Evolutionary conservation across 2,797 vertebrate species (phyloP), one percentile per base, ranked within the genome.

Genomic region (Setipinna tenuifilis): DNA sequence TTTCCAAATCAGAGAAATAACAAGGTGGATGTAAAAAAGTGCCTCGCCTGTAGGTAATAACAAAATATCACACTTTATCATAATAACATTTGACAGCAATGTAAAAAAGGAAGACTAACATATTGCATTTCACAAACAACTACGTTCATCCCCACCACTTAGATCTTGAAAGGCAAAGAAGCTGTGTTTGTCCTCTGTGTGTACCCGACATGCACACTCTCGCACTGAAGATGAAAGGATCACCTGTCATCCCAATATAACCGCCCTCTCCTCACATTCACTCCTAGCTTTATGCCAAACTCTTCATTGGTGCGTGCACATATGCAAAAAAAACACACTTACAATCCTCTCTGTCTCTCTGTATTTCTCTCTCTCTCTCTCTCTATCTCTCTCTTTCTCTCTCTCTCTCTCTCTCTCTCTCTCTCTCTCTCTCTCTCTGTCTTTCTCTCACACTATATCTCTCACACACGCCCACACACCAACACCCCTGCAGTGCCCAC

Each of bases 181-280:
- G 48, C 28, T 71, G 84, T 86, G 82, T 50, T 50, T 12, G 31
- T 89, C 88, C 86, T 87, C 75, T 35, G 86, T 31, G 86, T 87
- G 62, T 83, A 11, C 78, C 87, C 7, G n/a, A 19, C 80, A 57
- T 65, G 87, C 87, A 78, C 90, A 86, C 82, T 58, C 83, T 86
- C 84, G 81, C 85, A 81, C 83, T 46, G 84, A 86, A 68, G 68
- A 88, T 85, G 87, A 89, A 89, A 89, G 88, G 90, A 89, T 89
- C 87, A 61, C 88, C 87, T 91, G 90, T 91, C 90, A 90, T 89
- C 85, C 83, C 88, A 35, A 58, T 31, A 62, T 86, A n/a, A 83
- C 57, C 84, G 82, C 81, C 86, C 82, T 81, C 84, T 87, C 85
- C 86, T 82, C 83, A 84, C 50, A 71, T 81, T 16, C 85, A 81